Evolutionary conservation across 2,888 invertebrate genomes (phyloP).

Genomic region (Phortica magna): DNA sequence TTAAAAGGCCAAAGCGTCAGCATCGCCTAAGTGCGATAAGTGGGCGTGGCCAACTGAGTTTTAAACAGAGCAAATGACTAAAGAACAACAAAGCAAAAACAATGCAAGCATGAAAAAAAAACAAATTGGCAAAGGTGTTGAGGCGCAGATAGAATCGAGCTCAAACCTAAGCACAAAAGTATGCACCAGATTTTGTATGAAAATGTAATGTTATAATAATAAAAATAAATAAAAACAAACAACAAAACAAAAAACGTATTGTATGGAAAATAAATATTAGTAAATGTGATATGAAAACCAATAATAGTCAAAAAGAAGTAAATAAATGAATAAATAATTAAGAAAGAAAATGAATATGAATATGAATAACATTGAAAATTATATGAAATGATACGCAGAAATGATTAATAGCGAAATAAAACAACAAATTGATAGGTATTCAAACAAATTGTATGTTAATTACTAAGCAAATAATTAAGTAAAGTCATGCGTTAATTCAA

Average conservation of each 20-base stretch:
- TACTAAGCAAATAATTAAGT: slow-evolving; percentile 25
- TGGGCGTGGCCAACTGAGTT: slow-evolving; percentile 4
- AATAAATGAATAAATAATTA: slow-evolving; percentile 32
- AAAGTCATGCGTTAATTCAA: slow-evolving; percentile 19
- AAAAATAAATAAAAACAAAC: too few species aligned
- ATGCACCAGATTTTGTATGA: slow-evolving; percentile 17
- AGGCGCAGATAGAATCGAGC: not conserved
- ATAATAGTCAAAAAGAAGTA: slow-evolving; percentile 26
- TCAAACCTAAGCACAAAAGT: slow-evolving; percentile 8
- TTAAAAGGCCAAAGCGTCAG: not conserved
- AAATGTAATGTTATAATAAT: slow-evolving; percentile 23
- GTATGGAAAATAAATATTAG: slow-evolving; percentile 35
- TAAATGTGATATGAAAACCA: slow-evolving; percentile 47
- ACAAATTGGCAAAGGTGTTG: not conserved
- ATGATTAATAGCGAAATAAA: slow-evolving; percentile 19
- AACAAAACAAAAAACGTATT: slow-evolving; percentile 39
- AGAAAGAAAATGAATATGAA: slow-evolving; percentile 24
- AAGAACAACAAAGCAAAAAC: slow-evolving; percentile 26
- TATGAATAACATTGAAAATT: slow-evolving; percentile 2
- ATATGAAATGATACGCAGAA: slow-evolving; percentile 15
- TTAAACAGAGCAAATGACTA: slow-evolving; percentile 36
- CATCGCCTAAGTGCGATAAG: not conserved
- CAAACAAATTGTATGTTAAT: slow-evolving; percentile 40
- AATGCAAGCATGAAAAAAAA: slow-evolving; percentile 29
- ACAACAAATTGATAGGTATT: slow-evolving; percentile 37